Conservation (phyloP, 2,797 vertebrate genomes). For the Pteronotus mesoamericanus region DNA sequence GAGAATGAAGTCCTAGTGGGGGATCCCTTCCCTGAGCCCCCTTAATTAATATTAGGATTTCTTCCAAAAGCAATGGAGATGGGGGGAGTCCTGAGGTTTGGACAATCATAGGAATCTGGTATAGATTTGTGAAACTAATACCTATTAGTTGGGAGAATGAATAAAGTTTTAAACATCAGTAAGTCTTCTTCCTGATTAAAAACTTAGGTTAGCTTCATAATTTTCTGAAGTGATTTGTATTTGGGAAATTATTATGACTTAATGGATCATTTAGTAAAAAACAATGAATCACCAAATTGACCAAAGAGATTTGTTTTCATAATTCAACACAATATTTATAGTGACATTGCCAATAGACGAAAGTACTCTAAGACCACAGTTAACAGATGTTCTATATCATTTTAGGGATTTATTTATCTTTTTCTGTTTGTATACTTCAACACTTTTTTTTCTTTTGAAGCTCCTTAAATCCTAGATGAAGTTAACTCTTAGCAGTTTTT, state of each 20-base stretch:
- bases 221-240: slow-evolving; percentile 22
- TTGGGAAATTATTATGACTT: neutral
- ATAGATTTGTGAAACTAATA: neutral
- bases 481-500: slow-evolving; percentile 37
- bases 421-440: neutral
- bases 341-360: neutral
- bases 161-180: neutral
- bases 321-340: neutral
- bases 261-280: neutral
- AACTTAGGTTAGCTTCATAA: neutral
- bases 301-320: slow-evolving; percentile 1
- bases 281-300: neutral
- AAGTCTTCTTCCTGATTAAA: neutral
- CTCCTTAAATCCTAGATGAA: slow-evolving; percentile 57
- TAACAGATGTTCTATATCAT: neutral
- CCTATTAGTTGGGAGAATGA: neutral
- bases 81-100: neutral
- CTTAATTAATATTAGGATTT: neutral
- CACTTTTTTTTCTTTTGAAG: slow-evolving; percentile 28
- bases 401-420: neutral
- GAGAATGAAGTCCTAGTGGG: neutral
- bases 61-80: neutral
- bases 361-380: neutral
- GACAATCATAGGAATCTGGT: neutral
- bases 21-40: neutral